Evolutionary conservation across 2,888 invertebrate genomes (phyloP).

Genomic region (Andricus curvator): DNA sequence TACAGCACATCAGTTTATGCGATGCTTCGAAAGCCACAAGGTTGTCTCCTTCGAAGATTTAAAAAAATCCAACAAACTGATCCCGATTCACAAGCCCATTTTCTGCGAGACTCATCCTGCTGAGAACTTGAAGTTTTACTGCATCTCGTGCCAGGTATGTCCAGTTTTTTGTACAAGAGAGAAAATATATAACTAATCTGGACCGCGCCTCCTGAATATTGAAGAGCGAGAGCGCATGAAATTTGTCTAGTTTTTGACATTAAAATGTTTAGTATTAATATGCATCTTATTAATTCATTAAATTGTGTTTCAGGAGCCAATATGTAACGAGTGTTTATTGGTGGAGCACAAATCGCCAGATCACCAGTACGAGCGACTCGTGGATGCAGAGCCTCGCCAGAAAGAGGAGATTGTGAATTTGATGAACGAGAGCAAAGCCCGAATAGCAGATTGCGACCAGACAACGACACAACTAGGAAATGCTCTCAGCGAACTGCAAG

Average conservation of each 20-base stretch:
- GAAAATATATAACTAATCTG: not conserved
- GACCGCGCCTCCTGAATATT: not conserved
- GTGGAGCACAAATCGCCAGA: slow-evolving; percentile 89
- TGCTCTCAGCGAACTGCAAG: slow-evolving; percentile 91
- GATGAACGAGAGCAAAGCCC: slow-evolving; percentile 87
- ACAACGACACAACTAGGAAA: slow-evolving; percentile 87
- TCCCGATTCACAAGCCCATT: slow-evolving; percentile 93
- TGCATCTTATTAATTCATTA: not conserved
- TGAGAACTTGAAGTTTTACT: slow-evolving; percentile 93
- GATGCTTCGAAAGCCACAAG: slow-evolving; percentile 96
- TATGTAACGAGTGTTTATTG: slow-evolving; percentile 92
- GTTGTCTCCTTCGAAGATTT: slow-evolving; percentile 94
- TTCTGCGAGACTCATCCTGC: slow-evolving; percentile 90
- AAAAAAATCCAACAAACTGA: slow-evolving; percentile 87
- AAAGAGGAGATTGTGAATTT: slow-evolving; percentile 88
- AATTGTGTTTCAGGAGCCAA: slow-evolving; percentile 82
- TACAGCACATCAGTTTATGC: slow-evolving; percentile 97
- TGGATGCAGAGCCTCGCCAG: slow-evolving; percentile 88
- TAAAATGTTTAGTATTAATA: not conserved
- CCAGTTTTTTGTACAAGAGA: slow-evolving; percentile 6
- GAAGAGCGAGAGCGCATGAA: not conserved
- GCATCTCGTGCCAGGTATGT: slow-evolving; percentile 87
- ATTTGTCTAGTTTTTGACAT: too few relatives aligned
- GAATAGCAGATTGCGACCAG: slow-evolving; percentile 87
- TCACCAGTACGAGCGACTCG: slow-evolving; percentile 91